Base-by-base conservation (phyloP, 2,888 invertebrate genomes). In the Trachelus tabidus region DNA sequence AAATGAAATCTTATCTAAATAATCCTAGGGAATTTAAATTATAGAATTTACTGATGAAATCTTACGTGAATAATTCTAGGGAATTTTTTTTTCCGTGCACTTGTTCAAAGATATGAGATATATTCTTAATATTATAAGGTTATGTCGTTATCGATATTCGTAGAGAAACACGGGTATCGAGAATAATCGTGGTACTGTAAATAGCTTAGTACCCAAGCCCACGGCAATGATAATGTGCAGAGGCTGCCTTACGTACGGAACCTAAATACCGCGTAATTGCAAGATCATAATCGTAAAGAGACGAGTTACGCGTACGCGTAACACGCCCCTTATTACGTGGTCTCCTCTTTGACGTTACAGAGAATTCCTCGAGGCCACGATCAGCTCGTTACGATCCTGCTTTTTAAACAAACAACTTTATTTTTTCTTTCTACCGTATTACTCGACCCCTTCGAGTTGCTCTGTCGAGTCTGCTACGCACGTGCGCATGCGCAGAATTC, bases 301-400 rank as follows among this genome's bases (percentile, higher is more conserved):
- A 40, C 74, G 74, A 75, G 77, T 77, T 69, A 68, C 69, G 40
- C 69, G 40, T 75, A 35, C 34, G 77, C 75, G 73, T 75, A 40
- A 74, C 56, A 56, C 56, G 56, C 56, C 56, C 56, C 56, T 56
- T 56, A 23, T 56, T 56, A 56, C 56, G 56, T 23, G 15, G 9
- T 23, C 23, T 23, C 56, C 23, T 56, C 56, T 56, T 56, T 56
- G 35, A 56, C 56, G 1, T 40, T 40, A 15, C 56, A 2, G 9
- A 56, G 9, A 23, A 56, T 56, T 56, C 56, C 56, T 56, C 56
- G 56, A 23, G 56, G 23, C 56, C 56, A 23, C 56, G 56, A 56
- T 56, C 9, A 4, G 23, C 56, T 56, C 56, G 56, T 56, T 23
- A 56, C 56, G 56, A 56, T 56, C 23, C 56, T 15, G 56, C 56